Evolutionary conservation across 2,888 invertebrate genomes (phyloP).

Genomic region (Colostygia pectinataria): DNA sequence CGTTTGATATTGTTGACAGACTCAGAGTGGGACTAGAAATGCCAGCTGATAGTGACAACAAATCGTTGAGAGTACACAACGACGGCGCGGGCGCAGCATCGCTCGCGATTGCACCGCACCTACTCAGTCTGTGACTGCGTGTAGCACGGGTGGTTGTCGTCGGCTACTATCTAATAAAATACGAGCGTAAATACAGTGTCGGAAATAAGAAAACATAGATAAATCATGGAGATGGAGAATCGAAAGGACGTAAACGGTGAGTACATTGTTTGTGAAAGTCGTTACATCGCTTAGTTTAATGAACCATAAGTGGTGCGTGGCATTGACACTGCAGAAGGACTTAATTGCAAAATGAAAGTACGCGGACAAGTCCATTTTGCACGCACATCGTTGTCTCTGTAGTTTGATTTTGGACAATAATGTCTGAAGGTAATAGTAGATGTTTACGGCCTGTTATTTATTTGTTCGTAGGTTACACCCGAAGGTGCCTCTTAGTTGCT

Average conservation of each 20-base stretch:
- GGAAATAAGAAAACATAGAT: constrained; percentile 3
- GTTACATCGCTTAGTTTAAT: constrained; percentile 2
- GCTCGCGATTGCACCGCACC: constrained; percentile 2
- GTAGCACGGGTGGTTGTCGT: constrained; percentile 2
- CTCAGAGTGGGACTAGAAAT: constrained; percentile 1
- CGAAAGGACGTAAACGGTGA: constrained; percentile 18
- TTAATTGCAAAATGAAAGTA: constrained; percentile 23
- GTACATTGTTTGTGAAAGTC: constrained; percentile 15
- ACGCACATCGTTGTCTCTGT: background rate
- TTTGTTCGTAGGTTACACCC: too few species aligned
- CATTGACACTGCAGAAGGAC: constrained; percentile 26
- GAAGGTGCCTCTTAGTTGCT: too few species aligned
- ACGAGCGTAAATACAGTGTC: constrained; percentile 9
- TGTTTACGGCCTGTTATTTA: too few species aligned
- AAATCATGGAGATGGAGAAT: constrained; percentile 19
- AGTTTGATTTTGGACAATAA: too few species aligned
- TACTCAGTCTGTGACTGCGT: constrained; percentile 7
- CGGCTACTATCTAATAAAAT: constrained; percentile 1
- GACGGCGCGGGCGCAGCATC: constrained; percentile 16
- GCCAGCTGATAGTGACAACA: constrained; percentile 9
- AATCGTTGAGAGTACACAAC: constrained; percentile 3
- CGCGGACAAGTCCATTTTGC: background rate
- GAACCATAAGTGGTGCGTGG: constrained; percentile 15
- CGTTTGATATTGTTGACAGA: background rate
- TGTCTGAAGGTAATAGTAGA: too few species aligned